Conservation (phyloP, 2,888 invertebrate genomes). For the Drosophila koepferae region DNA sequence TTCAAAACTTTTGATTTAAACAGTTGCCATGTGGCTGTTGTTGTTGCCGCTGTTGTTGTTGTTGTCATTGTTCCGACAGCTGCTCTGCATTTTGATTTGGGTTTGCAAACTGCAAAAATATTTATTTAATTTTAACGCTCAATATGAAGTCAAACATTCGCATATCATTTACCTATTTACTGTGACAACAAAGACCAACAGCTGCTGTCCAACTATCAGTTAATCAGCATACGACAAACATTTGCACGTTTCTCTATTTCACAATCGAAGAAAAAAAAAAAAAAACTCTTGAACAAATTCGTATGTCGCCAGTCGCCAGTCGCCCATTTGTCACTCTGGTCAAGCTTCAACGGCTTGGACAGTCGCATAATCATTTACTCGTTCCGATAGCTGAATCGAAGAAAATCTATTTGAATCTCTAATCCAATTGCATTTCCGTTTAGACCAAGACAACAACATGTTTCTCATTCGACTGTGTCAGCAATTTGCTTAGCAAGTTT, state of each 20-base stretch:
- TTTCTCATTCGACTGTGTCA: conserved; percentile 39
- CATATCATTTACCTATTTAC: conserved; percentile 32
- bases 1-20: conserved; percentile 57
- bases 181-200: conserved; percentile 54
- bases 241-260: conserved; percentile 49
- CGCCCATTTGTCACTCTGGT: conserved; percentile 68
- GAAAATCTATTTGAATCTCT: conserved; percentile 9
- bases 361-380: conserved; percentile 33
- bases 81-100: conserved; percentile 71
- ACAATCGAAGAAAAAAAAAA: not conserved
- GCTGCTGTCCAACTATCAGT: conserved; percentile 52
- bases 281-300: conserved; percentile 46
- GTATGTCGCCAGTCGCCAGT: conserved; percentile 35
- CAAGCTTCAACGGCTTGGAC: conserved; percentile 17
- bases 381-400: conserved; percentile 10
- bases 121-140: conserved; percentile 66
- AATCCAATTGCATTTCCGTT: conserved; percentile 1
- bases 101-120: conserved; percentile 57
- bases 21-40: conserved; percentile 32
- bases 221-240: conserved; percentile 61
- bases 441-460: conserved; percentile 11
- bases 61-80: conserved; percentile 45
- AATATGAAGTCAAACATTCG: conserved; percentile 11
- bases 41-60: conserved; percentile 15
- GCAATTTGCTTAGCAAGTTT: conserved; percentile 46